These are phyloP conservation scores for Eilema griseolum DNA, from an alignment of 2,888 invertebrate genomes.

Conservation along the genomic window DNA sequence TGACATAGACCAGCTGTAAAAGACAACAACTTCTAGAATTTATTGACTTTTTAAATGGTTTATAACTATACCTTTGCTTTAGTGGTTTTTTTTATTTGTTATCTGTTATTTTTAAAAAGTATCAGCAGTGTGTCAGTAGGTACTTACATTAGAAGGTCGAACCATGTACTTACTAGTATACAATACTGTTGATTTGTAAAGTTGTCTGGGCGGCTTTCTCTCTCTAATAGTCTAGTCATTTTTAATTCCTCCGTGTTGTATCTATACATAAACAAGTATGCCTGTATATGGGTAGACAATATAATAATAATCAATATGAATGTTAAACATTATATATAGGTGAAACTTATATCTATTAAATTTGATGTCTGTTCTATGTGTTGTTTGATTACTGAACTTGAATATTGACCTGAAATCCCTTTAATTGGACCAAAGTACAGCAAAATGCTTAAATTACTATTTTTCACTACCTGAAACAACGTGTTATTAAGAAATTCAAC, in stretches of 20 bases:
- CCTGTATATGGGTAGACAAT: conserved; percentile 84
- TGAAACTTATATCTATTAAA: conserved; percentile 86
- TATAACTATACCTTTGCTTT: background rate
- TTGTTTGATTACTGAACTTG: conserved; percentile 66
- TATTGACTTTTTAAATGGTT: background rate
- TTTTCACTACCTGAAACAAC: background rate
- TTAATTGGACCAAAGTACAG: background rate
- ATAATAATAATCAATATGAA: conserved; percentile 83
- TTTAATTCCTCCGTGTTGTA: conserved; percentile 81
- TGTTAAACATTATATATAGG: conserved; percentile 84
- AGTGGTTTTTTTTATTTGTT: background rate
- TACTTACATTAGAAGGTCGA: conserved; percentile 22
- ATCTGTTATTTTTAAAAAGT: conserved; percentile 1
- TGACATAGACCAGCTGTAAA: background rate
- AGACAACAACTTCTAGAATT: background rate
- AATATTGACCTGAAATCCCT: background rate
- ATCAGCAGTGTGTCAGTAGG: conserved; percentile 11
- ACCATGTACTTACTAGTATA: conserved; percentile 46
- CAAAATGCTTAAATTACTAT: background rate
- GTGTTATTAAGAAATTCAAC: background rate
- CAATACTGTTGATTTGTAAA: conserved; percentile 40
- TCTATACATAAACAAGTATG: conserved; percentile 76
- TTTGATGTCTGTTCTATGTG: conserved; percentile 85
- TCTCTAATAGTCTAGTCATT: conserved; percentile 85
- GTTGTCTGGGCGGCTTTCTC: conserved; percentile 75